Percentiles rank a stretch among this genome's conserved stretches.
Evolutionary conservation across 2,113 vertebrate genomes (phyloP).

Genomic region (Cranoglanis bouderius): DNA sequence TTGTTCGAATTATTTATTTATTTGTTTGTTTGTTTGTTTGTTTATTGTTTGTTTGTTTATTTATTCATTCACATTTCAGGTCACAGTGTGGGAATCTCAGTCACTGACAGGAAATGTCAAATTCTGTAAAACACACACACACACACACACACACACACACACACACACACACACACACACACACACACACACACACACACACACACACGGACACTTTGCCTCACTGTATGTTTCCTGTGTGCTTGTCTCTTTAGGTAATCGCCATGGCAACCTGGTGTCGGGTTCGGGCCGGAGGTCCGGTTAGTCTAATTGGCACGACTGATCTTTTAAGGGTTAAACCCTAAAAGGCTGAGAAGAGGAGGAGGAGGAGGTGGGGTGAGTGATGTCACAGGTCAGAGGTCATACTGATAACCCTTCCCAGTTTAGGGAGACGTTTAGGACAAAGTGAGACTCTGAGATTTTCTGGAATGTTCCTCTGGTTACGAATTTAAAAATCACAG

Average conservation of each 20-base stretch:
- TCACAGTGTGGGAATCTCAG: too few species aligned
- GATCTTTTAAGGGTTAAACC: neutral
- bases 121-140: neutral
- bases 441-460: neutral
- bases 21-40: too few species aligned
- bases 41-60: too few species aligned
- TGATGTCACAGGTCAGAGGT: slow-evolving; percentile 1
- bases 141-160: slow-evolving; percentile 17
- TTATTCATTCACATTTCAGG: neutral
- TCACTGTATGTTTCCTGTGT: neutral
- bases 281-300: neutral
- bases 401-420: neutral
- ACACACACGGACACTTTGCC: neutral
- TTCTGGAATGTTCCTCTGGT: neutral
- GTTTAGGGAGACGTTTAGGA: neutral
- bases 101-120: too few species aligned
- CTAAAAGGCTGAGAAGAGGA: neutral
- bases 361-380: neutral
- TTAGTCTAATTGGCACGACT: neutral
- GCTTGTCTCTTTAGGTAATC: neutral
- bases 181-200: neutral
- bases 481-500: neutral
- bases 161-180: too few species aligned
- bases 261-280: neutral
- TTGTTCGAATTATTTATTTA: too few species aligned